phyloP scores from a whole-genome alignment of 2,797 vertebrate species.

The Microcaecilia unicolor region DNA sequence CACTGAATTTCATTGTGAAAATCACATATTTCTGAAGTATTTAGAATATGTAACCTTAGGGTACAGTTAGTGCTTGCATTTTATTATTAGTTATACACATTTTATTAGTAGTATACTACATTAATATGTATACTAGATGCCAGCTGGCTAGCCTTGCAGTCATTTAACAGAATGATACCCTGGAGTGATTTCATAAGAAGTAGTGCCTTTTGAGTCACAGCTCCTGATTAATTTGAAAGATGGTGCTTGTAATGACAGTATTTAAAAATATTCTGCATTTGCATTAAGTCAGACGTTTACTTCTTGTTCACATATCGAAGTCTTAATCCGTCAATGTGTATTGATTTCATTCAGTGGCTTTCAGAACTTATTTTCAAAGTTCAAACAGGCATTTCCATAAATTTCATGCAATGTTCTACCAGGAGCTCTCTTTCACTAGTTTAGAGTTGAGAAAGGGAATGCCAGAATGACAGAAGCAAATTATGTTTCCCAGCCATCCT shows the following conservation, averaged over 20 bases:
- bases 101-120: no score
- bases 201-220: constrained; percentile 23
- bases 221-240: constrained; percentile 15
- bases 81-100: no score
- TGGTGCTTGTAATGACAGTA: background rate
- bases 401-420: background rate
- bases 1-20: no score
- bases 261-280: constrained; percentile 2
- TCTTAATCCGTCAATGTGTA: constrained; percentile 18
- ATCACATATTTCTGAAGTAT: no score
- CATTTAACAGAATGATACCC: constrained; percentile 10
- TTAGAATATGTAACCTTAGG: no score
- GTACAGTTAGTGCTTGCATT: no score
- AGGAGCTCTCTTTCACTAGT: no score
- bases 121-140: constrained; percentile 36
- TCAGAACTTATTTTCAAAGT: background rate
- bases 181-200: constrained; percentile 26
- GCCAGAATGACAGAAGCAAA: no score
- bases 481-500: no score
- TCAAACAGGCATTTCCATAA: background rate
- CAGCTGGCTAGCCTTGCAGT: constrained; percentile 37
- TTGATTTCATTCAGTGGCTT: constrained; percentile 13
- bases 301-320: constrained; percentile 19
- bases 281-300: constrained; percentile 5
- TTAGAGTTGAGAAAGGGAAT: no score